Evolutionary conservation across 2,888 invertebrate species (phyloP).

Genomic region (Diploptera punctata): DNA sequence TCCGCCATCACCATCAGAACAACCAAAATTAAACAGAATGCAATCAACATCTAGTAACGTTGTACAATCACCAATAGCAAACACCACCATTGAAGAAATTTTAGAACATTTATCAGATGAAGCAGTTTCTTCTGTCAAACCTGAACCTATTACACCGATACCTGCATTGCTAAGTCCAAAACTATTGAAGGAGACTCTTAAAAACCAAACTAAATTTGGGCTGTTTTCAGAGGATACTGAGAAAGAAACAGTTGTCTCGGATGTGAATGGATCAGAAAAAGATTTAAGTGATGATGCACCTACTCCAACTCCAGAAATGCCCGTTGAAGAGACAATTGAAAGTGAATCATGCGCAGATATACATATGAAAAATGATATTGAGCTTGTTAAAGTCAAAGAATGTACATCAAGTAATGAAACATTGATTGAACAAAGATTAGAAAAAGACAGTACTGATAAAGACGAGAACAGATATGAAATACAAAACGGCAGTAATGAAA

Average conservation of each 20-base stretch:
- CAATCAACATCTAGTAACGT: background rate
- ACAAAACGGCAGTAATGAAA: no score
- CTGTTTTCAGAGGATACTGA: background rate
- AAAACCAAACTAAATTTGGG: constrained; percentile 23
- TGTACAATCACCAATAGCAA: background rate
- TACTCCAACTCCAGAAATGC: background rate
- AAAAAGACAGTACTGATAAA: background rate
- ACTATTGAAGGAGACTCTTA: constrained; percentile 28
- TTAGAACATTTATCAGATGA: background rate
- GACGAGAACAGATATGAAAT: no score
- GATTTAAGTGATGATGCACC: background rate
- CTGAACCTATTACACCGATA: background rate
- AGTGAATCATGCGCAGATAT: background rate
- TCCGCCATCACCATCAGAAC: background rate
- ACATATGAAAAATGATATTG: background rate
- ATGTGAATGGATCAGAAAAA: background rate
- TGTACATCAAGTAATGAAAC: background rate
- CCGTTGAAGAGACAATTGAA: background rate
- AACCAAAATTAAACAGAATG: background rate
- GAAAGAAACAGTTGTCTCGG: no score
- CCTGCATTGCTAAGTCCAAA: constrained; percentile 31
- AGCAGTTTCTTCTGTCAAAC: background rate
- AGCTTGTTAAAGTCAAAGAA: background rate
- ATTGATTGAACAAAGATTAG: background rate
- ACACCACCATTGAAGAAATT: background rate